A percentile compares a stretch with the other conserved stretches of the same genome.
phyloP scores from a whole-genome alignment of 2,113 vertebrate genomes.

The Larimichthys crocea region DNA sequence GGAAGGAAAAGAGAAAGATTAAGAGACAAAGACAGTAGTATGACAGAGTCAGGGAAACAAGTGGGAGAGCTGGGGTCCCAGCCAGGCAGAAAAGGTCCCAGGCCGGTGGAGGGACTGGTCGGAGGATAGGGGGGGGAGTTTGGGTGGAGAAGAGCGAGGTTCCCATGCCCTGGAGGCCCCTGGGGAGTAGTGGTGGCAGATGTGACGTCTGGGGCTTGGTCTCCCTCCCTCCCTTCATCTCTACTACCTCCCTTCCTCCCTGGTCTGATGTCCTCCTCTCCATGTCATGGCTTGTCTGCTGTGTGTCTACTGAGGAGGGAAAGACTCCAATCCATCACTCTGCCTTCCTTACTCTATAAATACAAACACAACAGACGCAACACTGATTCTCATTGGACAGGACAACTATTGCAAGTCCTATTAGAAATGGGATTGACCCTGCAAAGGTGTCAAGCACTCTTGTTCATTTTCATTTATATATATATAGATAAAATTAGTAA shows the following conservation, averaged over 20 bases:
- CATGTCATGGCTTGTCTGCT: constrained; percentile 41
- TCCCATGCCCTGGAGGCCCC: constrained; percentile 83
- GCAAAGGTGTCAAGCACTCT: background rate
- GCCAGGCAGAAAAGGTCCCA: constrained; percentile 42
- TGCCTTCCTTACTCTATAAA: constrained; percentile 23
- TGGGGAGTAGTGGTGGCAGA: constrained; percentile 81
- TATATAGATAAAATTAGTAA: too few relatives aligned
- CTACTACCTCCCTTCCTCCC: constrained; percentile 52
- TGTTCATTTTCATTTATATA: background rate
- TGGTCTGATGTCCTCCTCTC: constrained; percentile 21
- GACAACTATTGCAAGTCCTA: constrained; percentile 4
- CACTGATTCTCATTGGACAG: constrained; percentile 36
- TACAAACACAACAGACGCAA: constrained; percentile 15
- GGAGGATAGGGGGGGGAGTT: background rate
- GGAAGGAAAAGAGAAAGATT: constrained; percentile 8
- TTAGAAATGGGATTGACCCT: constrained; percentile 12
- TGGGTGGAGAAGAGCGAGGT: constrained; percentile 69
- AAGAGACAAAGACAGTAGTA: constrained; percentile 8
- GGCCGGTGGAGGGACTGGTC: constrained; percentile 39
- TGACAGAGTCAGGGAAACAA: constrained; percentile 40
- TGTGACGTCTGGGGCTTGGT: constrained; percentile 80
- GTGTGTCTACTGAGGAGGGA: constrained; percentile 27
- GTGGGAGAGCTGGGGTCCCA: constrained; percentile 38
- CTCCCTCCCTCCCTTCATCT: constrained; percentile 50
- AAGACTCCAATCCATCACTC: constrained; percentile 62